These are phyloP conservation scores for Nomada fucata DNA, from an alignment of 2,888 invertebrate genomes.

Conservation along the genomic window DNA sequence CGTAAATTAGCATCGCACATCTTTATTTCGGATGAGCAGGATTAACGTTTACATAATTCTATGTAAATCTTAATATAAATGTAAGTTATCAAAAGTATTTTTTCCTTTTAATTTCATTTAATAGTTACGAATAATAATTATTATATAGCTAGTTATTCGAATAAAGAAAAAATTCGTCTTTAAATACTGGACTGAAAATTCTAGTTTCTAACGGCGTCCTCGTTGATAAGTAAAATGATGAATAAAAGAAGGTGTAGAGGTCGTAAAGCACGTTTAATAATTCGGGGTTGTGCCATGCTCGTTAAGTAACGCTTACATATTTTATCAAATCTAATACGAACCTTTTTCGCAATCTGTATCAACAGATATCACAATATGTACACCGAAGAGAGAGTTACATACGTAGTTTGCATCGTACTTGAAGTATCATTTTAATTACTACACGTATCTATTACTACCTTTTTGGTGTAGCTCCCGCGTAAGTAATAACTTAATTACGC, in stretches of 20 bases:
- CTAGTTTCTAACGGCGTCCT: no score
- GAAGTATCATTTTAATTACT: background rate
- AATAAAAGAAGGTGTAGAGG: background rate
- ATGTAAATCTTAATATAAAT: background rate
- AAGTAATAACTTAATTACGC: slow-evolving; percentile 36
- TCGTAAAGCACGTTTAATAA: slow-evolving; percentile 1
- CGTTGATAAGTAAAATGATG: background rate
- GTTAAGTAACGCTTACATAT: slow-evolving; percentile 2
- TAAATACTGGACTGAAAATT: no score
- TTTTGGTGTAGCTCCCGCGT: slow-evolving; percentile 8
- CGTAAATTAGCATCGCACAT: no score
- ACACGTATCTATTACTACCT: slow-evolving; percentile 22
- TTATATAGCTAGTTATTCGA: no score
- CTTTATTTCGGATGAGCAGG: no score
- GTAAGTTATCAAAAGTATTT: no score
- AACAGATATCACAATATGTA: background rate
- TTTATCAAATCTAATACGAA: slow-evolving; percentile 27
- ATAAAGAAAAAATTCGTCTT: no score
- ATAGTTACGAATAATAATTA: background rate
- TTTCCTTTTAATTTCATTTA: no score
- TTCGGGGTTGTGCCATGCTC: slow-evolving; percentile 14
- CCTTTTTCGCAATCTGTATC: background rate
- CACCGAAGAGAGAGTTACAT: background rate
- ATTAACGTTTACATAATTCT: no score
- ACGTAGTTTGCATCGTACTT: slow-evolving; percentile 34